These are phyloP conservation scores for Tragulus kanchil DNA, from an alignment of 2,113 vertebrate genomes.

Conservation along the genomic window DNA sequence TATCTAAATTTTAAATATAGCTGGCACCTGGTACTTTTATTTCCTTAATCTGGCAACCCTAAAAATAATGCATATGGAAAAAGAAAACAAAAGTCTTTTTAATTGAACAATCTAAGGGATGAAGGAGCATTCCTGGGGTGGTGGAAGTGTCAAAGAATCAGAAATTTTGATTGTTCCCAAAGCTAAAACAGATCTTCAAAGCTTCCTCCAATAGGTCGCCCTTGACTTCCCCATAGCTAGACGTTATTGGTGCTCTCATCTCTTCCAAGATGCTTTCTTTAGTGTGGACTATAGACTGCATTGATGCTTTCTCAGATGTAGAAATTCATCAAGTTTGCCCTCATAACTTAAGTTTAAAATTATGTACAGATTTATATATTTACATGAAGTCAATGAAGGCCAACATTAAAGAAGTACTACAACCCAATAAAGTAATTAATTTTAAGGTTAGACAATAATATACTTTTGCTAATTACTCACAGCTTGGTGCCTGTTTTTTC, in stretches of 20 bases:
- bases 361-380: constrained; percentile 26
- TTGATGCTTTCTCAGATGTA: neutral
- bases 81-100: neutral
- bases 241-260: neutral
- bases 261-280: constrained; percentile 11
- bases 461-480: constrained; percentile 88
- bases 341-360: constrained; percentile 63
- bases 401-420: constrained; percentile 66
- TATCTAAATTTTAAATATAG: constrained; percentile 53
- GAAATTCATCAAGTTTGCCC: constrained; percentile 61
- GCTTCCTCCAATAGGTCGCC: neutral
- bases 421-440: constrained; percentile 83
- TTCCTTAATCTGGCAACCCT: constrained; percentile 6
- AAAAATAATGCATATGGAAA: constrained; percentile 6
- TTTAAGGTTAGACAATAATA: constrained; percentile 85
- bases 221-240: neutral
- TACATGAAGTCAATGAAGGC: constrained; percentile 62
- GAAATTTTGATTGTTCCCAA: neutral
- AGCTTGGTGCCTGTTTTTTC: constrained; percentile 86
- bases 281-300: neutral
- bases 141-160: neutral
- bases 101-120: constrained; percentile 5
- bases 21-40: neutral
- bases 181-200: neutral
- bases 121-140: neutral